These are phyloP conservation scores for Vannuccia rotundouncinata DNA, from an alignment of 2,888 invertebrate species.

Conservation along the genomic window DNA sequence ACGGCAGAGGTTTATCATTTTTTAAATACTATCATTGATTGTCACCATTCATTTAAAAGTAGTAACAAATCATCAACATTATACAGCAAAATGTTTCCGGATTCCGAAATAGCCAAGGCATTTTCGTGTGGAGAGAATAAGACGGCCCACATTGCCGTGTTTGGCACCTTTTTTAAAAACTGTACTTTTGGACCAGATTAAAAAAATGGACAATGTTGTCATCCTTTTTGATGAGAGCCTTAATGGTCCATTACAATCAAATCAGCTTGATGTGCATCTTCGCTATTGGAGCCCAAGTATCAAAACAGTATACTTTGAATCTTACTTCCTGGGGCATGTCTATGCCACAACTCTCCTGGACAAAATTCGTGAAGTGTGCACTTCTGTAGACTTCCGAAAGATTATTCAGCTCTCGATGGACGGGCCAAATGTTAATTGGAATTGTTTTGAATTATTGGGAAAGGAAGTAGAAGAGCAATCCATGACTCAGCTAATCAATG, in stretches of 20 bases:
- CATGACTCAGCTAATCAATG: neutral
- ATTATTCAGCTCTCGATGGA: constrained; percentile 17
- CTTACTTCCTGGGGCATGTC: constrained; percentile 17
- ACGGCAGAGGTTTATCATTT: constrained; percentile 11
- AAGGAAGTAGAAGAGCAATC: neutral
- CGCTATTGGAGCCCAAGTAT: neutral
- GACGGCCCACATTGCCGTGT: constrained; percentile 8
- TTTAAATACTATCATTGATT: constrained; percentile 12
- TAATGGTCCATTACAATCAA: constrained; percentile 20
- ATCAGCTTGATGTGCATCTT: constrained; percentile 17
- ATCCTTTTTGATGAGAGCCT: constrained; percentile 5
- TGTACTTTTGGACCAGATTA: constrained; percentile 2
- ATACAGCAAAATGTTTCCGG: constrained; percentile 15
- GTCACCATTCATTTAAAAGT: constrained; percentile 16
- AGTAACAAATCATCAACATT: constrained; percentile 6
- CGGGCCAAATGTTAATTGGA: constrained; percentile 2
- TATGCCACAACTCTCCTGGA: constrained; percentile 15
- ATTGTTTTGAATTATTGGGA: constrained; percentile 12
- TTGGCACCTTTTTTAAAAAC: constrained; percentile 12
- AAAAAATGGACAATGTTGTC: constrained; percentile 18
- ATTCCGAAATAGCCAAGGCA: neutral
- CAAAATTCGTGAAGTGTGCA: constrained; percentile 15
- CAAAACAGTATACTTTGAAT: constrained; percentile 16
- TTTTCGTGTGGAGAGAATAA: constrained; percentile 16
- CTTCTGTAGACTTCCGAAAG: constrained; percentile 15